phyloP scores from a whole-genome alignment of 2,797 vertebrate genomes.

The Echeneis naucrates region DNA sequence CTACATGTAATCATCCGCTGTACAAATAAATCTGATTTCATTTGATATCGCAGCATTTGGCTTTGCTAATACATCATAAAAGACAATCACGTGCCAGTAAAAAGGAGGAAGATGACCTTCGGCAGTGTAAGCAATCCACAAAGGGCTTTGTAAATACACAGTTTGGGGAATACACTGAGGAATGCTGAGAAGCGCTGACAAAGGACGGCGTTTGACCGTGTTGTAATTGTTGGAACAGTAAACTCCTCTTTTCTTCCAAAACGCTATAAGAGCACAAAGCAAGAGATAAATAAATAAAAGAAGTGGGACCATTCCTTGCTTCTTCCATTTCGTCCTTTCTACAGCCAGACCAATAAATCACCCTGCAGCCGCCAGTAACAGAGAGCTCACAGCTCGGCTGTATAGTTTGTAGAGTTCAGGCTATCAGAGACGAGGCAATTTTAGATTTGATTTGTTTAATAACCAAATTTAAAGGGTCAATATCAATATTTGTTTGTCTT shows the following conservation, averaged over 20 bases:
- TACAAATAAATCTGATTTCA: no score
- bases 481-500: no score
- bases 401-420: no score
- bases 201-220: conserved; percentile 4
- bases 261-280: not conserved
- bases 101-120: not conserved
- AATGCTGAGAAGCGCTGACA: not conserved
- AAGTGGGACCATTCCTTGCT: not conserved
- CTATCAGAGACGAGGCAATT: not conserved
- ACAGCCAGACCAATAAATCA: not conserved
- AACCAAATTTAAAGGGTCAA: not conserved
- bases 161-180: conserved; percentile 2
- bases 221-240: not conserved
- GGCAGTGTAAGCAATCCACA: conserved; percentile 5
- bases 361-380: not conserved
- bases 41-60: not conserved
- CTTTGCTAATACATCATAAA: conserved; percentile 2
- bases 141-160: conserved; percentile 5
- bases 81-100: not conserved
- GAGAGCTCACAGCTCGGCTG: not conserved
- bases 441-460: no score
- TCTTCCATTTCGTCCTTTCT: not conserved
- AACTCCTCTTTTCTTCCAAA: not conserved
- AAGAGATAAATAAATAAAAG: not conserved
- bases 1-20: not conserved